These are phyloP conservation scores for Merops nubicus DNA, from an alignment of 2,113 vertebrate genomes.

Conservation along the genomic window DNA sequence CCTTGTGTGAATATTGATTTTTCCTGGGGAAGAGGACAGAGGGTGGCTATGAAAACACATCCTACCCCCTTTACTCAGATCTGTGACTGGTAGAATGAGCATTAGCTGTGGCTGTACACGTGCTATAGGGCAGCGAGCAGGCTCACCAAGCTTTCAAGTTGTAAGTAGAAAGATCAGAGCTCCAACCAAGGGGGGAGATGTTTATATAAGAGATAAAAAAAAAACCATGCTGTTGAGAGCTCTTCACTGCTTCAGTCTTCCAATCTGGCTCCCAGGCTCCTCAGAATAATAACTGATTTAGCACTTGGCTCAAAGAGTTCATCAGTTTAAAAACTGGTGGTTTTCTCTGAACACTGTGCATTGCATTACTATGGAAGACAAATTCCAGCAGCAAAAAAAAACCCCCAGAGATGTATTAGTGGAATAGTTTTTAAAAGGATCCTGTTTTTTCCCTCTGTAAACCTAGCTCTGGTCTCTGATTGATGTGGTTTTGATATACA, in stretches of 20 bases:
- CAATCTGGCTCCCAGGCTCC: not conserved
- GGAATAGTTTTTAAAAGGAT: not conserved
- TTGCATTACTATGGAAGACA: not conserved
- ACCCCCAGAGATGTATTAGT: not conserved
- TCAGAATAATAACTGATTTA: not conserved
- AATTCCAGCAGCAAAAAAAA: not conserved
- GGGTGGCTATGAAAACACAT: not conserved
- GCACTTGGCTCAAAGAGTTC: not conserved
- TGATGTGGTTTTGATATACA: not conserved
- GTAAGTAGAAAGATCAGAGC: not conserved
- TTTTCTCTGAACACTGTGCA: not conserved
- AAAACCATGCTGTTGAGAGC: not conserved
- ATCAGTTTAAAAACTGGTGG: not conserved
- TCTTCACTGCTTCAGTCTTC: not conserved
- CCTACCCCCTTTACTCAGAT: rapidly evolving
- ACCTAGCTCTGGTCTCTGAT: not conserved
- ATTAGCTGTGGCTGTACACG: not conserved
- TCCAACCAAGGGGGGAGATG: not conserved
- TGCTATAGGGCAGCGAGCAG: not conserved
- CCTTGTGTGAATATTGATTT: not conserved
- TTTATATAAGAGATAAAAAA: not conserved
- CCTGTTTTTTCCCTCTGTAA: not conserved
- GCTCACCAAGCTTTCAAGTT: not conserved
- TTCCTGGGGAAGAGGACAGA: not conserved
- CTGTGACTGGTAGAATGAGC: not conserved